These are phyloP conservation scores for Hiodon alosoides DNA, from an alignment of 2,113 vertebrate species.

Conservation along the genomic window DNA sequence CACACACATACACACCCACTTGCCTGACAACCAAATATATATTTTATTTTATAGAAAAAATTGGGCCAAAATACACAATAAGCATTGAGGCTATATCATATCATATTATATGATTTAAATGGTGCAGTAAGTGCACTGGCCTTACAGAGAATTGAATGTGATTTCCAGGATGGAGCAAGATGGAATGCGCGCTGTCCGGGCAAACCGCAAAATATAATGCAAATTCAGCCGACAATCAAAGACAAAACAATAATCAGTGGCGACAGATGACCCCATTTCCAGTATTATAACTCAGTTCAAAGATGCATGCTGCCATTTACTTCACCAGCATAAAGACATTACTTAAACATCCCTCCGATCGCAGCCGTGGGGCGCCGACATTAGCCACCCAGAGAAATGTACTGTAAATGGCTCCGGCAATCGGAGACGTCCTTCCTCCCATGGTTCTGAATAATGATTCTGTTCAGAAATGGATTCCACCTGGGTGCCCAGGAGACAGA, in stretches of 20 bases:
- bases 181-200: not conserved
- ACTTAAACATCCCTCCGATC: not conserved
- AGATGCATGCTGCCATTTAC: constrained; percentile 16
- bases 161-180: not conserved
- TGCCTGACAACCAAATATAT: too few species aligned
- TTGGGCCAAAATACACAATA: not conserved
- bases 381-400: too few species aligned
- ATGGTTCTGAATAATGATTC: too few species aligned
- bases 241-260: not conserved
- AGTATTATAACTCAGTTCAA: not conserved
- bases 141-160: too few species aligned
- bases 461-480: too few species aligned
- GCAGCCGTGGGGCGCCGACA: too few species aligned
- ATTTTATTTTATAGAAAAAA: not conserved
- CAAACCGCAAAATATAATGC: not conserved
- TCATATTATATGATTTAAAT: too few species aligned
- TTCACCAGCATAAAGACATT: not conserved
- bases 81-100: not conserved
- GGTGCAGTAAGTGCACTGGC: too few species aligned
- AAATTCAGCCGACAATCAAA: constrained; percentile 8
- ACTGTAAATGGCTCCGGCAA: too few species aligned
- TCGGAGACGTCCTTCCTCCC: too few species aligned
- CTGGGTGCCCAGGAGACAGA: too few species aligned
- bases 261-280: constrained; percentile 7
- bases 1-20: constrained; percentile 27